Percentiles rank a stretch among this genome's conserved stretches.
Evolutionary conservation across 2,113 vertebrate species (phyloP).

Genomic region (Sterrhoptilus dennistouni): DNA sequence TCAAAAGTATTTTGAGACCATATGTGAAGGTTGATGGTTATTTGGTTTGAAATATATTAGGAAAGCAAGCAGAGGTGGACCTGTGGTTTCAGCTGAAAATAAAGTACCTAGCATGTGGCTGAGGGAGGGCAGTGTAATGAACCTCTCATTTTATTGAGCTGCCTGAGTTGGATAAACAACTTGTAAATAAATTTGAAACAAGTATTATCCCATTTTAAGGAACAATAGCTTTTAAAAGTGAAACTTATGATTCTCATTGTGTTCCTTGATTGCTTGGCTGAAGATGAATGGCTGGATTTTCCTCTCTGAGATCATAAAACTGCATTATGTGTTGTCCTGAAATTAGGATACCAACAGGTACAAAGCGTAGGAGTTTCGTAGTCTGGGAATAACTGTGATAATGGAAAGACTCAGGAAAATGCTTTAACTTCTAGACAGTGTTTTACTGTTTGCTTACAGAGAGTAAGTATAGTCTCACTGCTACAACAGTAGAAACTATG

Average conservation of each 20-base stretch:
- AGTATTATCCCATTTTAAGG: not conserved
- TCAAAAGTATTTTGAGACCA: not conserved
- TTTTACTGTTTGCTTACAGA: not conserved
- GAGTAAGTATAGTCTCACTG: not conserved
- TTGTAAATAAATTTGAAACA: not conserved
- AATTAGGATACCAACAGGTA: not conserved
- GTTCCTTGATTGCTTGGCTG: not conserved
- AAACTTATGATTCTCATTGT: not conserved
- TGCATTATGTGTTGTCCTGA: slow-evolving; percentile 23
- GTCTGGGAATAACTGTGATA: not conserved
- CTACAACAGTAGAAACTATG: not conserved
- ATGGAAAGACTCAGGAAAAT: not conserved
- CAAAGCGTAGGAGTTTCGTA: not conserved
- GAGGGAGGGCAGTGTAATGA: not conserved
- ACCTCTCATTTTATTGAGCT: not conserved
- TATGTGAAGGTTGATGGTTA: slow-evolving; percentile 23
- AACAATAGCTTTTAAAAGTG: slow-evolving; percentile 9
- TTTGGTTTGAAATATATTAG: not conserved
- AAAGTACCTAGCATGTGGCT: not conserved
- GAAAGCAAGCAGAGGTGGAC: not conserved
- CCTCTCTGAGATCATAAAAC: not conserved
- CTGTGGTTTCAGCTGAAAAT: not conserved
- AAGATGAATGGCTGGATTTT: not conserved
- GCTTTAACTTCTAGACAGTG: not conserved
- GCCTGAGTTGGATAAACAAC: not conserved